Conservation (phyloP, 2,113 vertebrate species). For the Ovibos moschatus region DNA sequence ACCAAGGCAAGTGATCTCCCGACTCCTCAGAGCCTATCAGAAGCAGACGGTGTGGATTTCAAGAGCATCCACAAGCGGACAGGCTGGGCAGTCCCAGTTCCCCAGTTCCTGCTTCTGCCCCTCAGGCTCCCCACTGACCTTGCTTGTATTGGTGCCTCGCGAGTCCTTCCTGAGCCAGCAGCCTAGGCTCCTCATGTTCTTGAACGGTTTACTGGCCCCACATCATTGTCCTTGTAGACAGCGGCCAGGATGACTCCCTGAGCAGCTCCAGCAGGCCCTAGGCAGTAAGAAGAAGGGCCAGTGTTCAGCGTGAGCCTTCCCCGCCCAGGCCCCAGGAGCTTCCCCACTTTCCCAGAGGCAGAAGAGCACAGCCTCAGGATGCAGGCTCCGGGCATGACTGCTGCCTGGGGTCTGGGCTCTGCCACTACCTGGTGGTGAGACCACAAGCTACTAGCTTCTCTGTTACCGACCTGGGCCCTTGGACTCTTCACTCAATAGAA, state of each 20-base stretch:
- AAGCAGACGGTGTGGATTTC: background rate
- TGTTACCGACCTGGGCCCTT: background rate
- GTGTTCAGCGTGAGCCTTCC: fast-evolving
- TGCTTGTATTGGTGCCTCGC: fast-evolving
- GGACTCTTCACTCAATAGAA: background rate
- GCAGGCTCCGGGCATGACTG: fast-evolving
- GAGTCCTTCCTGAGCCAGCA: too few species aligned
- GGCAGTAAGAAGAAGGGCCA: background rate
- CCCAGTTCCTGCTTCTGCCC: background rate
- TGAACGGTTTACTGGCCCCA: background rate
- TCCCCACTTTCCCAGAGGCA: background rate
- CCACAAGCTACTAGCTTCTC: background rate
- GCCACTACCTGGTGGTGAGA: background rate
- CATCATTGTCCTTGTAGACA: background rate
- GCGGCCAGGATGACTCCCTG: background rate
- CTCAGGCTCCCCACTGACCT: background rate
- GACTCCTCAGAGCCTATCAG: background rate
- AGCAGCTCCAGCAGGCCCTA: background rate
- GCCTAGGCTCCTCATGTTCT: background rate
- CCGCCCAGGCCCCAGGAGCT: fast-evolving
- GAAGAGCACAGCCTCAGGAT: background rate
- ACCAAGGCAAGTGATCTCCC: background rate
- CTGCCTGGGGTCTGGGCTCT: background rate
- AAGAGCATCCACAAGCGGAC: background rate
- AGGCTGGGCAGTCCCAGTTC: background rate